A percentile compares a stretch with the other conserved stretches of the same genome.
phyloP scores from a whole-genome alignment of 2,888 invertebrate genomes.

The Chesias legatella region DNA sequence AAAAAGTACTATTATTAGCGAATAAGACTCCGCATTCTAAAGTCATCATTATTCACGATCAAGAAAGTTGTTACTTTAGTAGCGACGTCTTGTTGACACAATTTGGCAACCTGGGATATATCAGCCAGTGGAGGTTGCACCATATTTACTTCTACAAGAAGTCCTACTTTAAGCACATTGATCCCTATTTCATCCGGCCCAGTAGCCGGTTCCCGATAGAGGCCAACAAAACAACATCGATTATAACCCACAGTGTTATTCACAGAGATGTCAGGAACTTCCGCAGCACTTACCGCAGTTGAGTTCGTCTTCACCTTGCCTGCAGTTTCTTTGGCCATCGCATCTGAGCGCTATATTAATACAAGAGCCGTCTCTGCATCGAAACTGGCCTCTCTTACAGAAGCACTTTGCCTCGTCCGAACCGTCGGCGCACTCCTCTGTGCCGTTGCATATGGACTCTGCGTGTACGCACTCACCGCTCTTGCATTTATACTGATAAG shows the following conservation, averaged over 20 bases:
- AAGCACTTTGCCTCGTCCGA: constrained; percentile 67
- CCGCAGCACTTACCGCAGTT: constrained; percentile 65
- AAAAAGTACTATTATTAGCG: no score
- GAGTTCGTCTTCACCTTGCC: constrained; percentile 81
- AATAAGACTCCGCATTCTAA: no score
- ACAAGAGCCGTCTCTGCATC: constrained; percentile 84
- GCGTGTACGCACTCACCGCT: constrained; percentile 82
- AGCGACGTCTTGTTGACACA: no score
- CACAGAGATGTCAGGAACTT: constrained; percentile 19
- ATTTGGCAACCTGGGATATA: no score
- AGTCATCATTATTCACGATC: no score
- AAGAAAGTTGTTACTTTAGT: no score
- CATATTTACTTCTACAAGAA: no score
- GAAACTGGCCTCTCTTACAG: constrained; percentile 74
- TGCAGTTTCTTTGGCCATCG: constrained; percentile 81
- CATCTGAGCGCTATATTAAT: constrained; percentile 82
- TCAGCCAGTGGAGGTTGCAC: no score
- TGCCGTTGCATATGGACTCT: constrained; percentile 75
- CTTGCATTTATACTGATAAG: constrained; percentile 82
- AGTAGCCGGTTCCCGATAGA: no score
- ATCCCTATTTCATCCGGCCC: no score
- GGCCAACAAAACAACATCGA: neutral
- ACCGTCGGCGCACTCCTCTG: constrained; percentile 72
- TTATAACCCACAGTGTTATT: constrained; percentile 17
- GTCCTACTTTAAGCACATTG: no score